Percentiles rank a stretch among this genome's conserved stretches.
Evolutionary conservation across 2,113 vertebrate species (phyloP).

Genomic region (Mirza zaza): DNA sequence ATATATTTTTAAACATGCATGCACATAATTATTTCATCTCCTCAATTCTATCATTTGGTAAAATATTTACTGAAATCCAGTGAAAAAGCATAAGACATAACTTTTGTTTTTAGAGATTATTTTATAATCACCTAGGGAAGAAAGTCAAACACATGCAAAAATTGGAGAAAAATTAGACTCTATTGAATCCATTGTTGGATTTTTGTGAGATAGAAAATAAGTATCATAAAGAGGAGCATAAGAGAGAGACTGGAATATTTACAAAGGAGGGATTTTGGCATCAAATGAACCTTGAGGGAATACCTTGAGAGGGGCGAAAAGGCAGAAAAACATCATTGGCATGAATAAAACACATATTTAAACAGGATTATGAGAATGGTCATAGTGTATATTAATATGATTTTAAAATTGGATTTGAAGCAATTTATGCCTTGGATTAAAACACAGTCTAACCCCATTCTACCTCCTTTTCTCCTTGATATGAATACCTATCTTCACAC

Average conservation of each 20-base stretch:
- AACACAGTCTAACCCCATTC: background rate
- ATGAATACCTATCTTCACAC: background rate
- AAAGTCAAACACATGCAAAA: background rate
- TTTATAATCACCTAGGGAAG: background rate
- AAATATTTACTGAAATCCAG: constrained; percentile 2
- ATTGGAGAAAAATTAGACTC: background rate
- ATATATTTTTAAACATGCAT: background rate
- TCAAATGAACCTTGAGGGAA: background rate
- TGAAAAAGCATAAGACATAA: background rate
- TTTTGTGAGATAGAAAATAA: background rate
- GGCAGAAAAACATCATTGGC: background rate
- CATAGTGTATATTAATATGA: background rate
- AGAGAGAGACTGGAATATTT: background rate
- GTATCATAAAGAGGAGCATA: background rate
- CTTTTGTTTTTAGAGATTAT: background rate
- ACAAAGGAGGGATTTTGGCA: background rate
- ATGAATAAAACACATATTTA: background rate
- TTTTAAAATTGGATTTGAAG: background rate
- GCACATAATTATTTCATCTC: background rate
- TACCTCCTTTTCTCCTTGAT: background rate
- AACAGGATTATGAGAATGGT: background rate
- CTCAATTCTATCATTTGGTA: background rate
- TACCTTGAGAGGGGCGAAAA: background rate
- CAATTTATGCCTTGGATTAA: background rate
- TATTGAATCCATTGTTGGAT: background rate